These are phyloP conservation scores for Anableps anableps DNA, from an alignment of 2,797 vertebrate species.

Conservation along the genomic window DNA sequence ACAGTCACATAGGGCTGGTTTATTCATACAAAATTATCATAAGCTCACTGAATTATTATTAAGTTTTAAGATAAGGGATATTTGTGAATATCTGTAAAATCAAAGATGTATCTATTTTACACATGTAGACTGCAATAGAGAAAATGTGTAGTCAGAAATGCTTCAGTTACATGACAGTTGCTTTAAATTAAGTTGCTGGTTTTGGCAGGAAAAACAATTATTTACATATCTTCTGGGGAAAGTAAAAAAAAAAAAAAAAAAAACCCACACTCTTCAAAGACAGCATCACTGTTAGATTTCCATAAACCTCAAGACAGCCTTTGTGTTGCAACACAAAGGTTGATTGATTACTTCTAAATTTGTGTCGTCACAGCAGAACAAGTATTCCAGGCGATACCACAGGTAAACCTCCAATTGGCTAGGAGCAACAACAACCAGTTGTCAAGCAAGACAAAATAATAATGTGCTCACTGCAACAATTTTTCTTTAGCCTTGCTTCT, in stretches of 20 bases:
- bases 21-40: constrained; percentile 3
- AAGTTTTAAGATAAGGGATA: background rate
- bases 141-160: constrained; percentile 39
- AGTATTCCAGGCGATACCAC: constrained; percentile 64
- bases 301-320: constrained; percentile 78
- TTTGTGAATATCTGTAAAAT: background rate
- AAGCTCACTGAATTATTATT: background rate
- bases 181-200: constrained; percentile 22
- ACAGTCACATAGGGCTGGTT: background rate
- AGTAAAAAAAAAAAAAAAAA: constrained; percentile 20
- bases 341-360: constrained; percentile 84
- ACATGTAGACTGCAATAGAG: constrained; percentile 18
- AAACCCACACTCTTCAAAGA: constrained; percentile 57
- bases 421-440: constrained; percentile 73
- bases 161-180: constrained; percentile 37
- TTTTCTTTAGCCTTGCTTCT: constrained; percentile 51
- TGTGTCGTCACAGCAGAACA: constrained; percentile 68
- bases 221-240: constrained; percentile 53
- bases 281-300: constrained; percentile 73
- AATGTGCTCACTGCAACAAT: constrained; percentile 62
- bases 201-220: constrained; percentile 47
- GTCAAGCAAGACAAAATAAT: constrained; percentile 74
- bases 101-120: constrained; percentile 17
- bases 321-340: constrained; percentile 79
- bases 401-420: constrained; percentile 74